phyloP scores from a whole-genome alignment of 1,140 invertebrate species.

The Drosophila equinoxialis region DNA sequence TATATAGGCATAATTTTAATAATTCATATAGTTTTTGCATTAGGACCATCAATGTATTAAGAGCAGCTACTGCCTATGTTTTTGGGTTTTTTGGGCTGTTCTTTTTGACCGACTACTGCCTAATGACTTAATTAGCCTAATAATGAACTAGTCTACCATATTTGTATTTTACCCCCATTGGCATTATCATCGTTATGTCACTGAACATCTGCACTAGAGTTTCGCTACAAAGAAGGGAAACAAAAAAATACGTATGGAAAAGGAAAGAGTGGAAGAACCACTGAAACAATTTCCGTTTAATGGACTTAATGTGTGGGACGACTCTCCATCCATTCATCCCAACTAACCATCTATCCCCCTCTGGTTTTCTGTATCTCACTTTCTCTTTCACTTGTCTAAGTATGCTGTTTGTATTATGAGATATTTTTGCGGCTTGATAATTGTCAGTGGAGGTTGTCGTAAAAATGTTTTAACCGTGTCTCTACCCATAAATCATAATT shows the following conservation, averaged over 20 bases:
- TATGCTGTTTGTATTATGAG: background rate
- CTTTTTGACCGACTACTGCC: constrained; percentile 53
- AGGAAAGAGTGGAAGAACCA: background rate
- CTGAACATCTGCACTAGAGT: constrained; percentile 57
- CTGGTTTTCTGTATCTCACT: background rate
- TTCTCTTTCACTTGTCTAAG: constrained; percentile 2
- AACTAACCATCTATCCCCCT: too few species aligned
- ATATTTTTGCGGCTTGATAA: constrained; percentile 41
- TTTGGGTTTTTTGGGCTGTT: constrained; percentile 18
- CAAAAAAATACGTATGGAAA: background rate
- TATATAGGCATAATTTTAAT: constrained; percentile 52
- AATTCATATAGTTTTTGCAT: constrained; percentile 76
- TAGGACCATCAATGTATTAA: constrained; percentile 18
- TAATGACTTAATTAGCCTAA: constrained; percentile 79
- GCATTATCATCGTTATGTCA: constrained; percentile 29
- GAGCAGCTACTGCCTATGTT: background rate
- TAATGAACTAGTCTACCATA: constrained; percentile 47
- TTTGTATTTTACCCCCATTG: background rate
- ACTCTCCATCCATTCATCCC: background rate
- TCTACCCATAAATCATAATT: constrained; percentile 74
- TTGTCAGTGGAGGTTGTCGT: constrained; percentile 54
- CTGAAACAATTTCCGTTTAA: constrained; percentile 1
- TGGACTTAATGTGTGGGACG: constrained; percentile 1
- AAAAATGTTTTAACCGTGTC: constrained; percentile 72
- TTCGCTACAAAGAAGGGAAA: constrained; percentile 2